phyloP scores from a whole-genome alignment of 2,797 vertebrate species.

The Liasis olivaceus region DNA sequence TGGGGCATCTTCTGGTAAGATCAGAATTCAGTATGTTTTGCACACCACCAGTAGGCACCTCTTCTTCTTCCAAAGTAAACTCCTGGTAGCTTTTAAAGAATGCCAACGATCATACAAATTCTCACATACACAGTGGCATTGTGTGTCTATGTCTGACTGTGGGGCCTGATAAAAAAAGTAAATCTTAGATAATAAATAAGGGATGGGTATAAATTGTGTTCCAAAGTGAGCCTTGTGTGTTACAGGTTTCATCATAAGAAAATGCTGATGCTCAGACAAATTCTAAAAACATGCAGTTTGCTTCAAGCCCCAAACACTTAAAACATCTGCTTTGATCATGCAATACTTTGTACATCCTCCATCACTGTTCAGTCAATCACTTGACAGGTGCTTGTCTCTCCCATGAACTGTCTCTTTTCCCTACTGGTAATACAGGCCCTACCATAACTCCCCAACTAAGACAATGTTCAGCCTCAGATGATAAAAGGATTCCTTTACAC shows the following conservation, averaged over 20 bases:
- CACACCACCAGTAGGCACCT: background rate
- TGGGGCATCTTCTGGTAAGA: background rate
- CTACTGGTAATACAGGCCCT: background rate
- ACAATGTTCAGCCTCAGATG: background rate
- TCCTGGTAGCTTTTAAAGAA: background rate
- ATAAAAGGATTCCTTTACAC: background rate
- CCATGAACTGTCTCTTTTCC: background rate
- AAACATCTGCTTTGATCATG: background rate
- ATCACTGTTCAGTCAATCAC: background rate
- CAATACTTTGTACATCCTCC: background rate
- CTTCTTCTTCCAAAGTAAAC: background rate
- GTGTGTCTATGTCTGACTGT: background rate
- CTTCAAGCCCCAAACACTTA: background rate
- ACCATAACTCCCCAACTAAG: background rate
- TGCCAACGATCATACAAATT: background rate
- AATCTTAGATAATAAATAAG: background rate
- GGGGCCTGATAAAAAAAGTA: background rate
- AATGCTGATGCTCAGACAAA: background rate
- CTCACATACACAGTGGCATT: background rate
- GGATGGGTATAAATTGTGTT: background rate
- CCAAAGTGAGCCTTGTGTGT: background rate
- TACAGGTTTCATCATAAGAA: background rate
- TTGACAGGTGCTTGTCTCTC: background rate
- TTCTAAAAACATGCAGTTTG: background rate
- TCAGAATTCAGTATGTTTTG: background rate